Evolutionary conservation across 2,888 invertebrate genomes (phyloP).

Genomic region (Dynastes grantii): DNA sequence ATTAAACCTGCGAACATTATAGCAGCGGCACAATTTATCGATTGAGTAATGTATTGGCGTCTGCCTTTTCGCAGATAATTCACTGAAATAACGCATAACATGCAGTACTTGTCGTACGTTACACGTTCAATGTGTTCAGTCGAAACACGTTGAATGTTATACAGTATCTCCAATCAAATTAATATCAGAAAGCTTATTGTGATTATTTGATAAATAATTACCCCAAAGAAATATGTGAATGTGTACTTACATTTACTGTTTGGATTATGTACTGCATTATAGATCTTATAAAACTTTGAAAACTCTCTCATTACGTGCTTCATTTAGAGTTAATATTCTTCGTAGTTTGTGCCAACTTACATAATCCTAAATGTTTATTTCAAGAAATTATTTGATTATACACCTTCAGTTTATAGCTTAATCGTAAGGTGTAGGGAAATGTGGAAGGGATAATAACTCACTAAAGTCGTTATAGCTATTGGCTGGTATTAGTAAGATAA

Average conservation of each 20-base stretch:
- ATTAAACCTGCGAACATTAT: neutral
- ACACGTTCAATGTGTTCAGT: neutral
- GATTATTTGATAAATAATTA: neutral
- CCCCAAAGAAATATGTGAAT: neutral
- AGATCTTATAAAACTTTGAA: neutral
- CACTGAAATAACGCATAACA: conserved; percentile 6
- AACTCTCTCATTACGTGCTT: neutral
- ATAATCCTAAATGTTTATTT: too few relatives aligned
- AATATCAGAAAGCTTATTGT: neutral
- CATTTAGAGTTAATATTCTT: too few relatives aligned
- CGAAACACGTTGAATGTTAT: neutral
- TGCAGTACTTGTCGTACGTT: neutral
- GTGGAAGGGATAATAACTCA: too few relatives aligned
- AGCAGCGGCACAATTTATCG: neutral
- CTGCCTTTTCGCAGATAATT: conserved; percentile 1
- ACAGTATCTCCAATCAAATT: neutral
- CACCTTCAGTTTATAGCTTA: too few relatives aligned
- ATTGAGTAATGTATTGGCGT: conserved; percentile 18
- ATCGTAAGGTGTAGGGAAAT: too few relatives aligned
- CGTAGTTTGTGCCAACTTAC: too few relatives aligned
- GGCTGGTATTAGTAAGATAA: too few relatives aligned
- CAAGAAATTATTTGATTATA: too few relatives aligned
- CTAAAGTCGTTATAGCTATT: too few relatives aligned
- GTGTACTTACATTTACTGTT: too few relatives aligned
- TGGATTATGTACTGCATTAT: neutral